Percentiles rank a stretch among this genome's conserved stretches.
These are phyloP conservation scores for Ormyrus rosae DNA, from an alignment of 2,888 invertebrate genomes.

Conservation along the genomic window DNA sequence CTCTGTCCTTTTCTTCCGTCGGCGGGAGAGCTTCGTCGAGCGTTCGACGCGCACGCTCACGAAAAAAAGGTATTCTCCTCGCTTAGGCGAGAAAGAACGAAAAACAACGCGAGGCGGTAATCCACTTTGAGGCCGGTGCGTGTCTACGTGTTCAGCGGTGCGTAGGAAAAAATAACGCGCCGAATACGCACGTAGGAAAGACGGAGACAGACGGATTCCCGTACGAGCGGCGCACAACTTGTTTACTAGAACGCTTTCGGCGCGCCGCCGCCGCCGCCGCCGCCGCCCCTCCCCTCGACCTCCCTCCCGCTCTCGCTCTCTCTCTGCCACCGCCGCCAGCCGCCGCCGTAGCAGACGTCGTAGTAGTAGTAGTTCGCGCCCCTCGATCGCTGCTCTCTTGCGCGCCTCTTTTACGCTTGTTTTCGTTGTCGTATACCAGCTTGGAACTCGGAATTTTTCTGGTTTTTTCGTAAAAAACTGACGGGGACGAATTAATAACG, in stretches of 20 bases:
- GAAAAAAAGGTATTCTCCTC: too few species aligned
- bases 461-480: not conserved
- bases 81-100: too few species aligned
- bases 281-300: slow-evolving; percentile 1
- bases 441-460: not conserved
- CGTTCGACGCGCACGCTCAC: too few species aligned
- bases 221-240: slow-evolving; percentile 70
- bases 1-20: too few species aligned
- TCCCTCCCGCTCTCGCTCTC: slow-evolving; percentile 1
- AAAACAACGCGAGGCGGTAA: too few species aligned
- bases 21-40: too few species aligned
- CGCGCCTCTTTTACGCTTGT: slow-evolving; percentile 26
- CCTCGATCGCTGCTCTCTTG: slow-evolving; percentile 21
- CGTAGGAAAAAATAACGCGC: too few species aligned
- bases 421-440: not conserved
- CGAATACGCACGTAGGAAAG: not conserved
- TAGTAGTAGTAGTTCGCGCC: slow-evolving; percentile 19
- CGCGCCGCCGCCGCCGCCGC: slow-evolving; percentile 70
- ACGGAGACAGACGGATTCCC: slow-evolving; percentile 63
- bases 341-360: not conserved
- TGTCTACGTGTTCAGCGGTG: too few species aligned
- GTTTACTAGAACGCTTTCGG: slow-evolving; percentile 74
- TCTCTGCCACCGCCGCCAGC: not conserved
- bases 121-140: too few species aligned
- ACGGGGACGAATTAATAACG: too few species aligned